Evolutionary conservation across 2,888 invertebrate genomes (phyloP), one percentile per base, ranked within the genome.

Genomic region (Heteropelma amictum): DNA sequence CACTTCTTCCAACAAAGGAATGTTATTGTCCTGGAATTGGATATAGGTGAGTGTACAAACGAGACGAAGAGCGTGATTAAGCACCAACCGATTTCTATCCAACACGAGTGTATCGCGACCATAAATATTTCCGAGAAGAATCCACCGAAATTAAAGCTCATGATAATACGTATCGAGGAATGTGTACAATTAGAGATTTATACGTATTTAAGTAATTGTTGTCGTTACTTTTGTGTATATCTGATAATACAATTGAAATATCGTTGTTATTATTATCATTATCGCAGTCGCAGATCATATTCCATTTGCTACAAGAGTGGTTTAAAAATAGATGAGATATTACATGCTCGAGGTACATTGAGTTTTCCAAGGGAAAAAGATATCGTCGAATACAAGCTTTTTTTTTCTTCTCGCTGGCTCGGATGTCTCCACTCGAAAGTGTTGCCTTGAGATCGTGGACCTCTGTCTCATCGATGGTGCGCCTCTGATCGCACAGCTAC

Each of bases 1-100:
- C 54, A 33, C 81, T 87, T 86, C 63, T 84, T 49, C 84, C 80
- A 82, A 86, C 86, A 85, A 86, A 85, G 86, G 86, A 86, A 87
- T 85, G 85, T 82, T 80, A 82, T 81, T 80, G 81, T 79, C 19
- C 69, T 51, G 54, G 67, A 75, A 58, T 72, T 68, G 58, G 63
- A 76, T 56, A 70, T 56, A 67, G 67, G 63, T 67, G 74, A 68
- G 58, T 51, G 58, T 58, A 49, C 26, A 28, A 56, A 63, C 47
- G 63, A 35, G 33, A 63, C 54, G 56, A 21, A 38, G 38, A 21
- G 23, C 12, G 23, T 23, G 26, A 35, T 1, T 10, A 30, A 23
- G 23, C 23, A 21, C 21, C 5, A 21, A 14, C 8, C 19, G 40
- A 42, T 19, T 10, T 26, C 28, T 7, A 14, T 49, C 14, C 3